These are phyloP conservation scores for Charadrius vociferus DNA, from an alignment of 2,113 vertebrate species.

Conservation along the genomic window DNA sequence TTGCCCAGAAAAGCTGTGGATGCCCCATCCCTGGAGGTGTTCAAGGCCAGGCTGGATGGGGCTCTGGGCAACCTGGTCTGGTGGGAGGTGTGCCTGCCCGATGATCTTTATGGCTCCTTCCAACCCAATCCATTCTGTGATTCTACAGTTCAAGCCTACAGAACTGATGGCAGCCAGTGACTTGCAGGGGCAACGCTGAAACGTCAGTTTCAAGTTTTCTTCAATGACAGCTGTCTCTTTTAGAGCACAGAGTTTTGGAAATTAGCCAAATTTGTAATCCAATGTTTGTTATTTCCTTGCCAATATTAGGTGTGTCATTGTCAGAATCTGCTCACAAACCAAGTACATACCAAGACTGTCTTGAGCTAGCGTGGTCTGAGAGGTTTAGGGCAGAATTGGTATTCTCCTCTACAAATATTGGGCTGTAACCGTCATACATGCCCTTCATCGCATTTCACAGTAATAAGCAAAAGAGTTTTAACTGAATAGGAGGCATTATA, in stretches of 20 bases:
- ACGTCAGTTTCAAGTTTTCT: accelerated
- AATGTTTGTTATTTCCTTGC: neutral
- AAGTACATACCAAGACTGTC: accelerated
- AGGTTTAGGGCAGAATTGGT: neutral
- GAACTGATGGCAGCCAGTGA: accelerated
- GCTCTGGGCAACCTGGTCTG: neutral
- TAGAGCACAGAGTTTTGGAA: accelerated
- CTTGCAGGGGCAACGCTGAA: neutral
- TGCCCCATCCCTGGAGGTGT: neutral
- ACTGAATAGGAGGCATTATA: neutral
- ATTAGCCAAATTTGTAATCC: accelerated
- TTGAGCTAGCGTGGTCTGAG: neutral
- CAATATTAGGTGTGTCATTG: accelerated
- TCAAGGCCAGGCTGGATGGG: neutral
- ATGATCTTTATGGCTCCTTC: neutral
- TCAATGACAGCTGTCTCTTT: neutral
- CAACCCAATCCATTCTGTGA: neutral
- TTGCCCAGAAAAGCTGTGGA: neutral
- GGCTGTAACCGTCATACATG: neutral
- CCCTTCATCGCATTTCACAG: neutral
- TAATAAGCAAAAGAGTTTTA: neutral
- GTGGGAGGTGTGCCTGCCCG: neutral
- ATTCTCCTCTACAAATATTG: neutral
- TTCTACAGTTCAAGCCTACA: accelerated
- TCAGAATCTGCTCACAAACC: neutral